Percentiles rank a stretch among this genome's conserved stretches.
These are phyloP conservation scores for Hestina assimilis DNA, from an alignment of 1,140 invertebrate genomes.

Conservation along the genomic window DNA sequence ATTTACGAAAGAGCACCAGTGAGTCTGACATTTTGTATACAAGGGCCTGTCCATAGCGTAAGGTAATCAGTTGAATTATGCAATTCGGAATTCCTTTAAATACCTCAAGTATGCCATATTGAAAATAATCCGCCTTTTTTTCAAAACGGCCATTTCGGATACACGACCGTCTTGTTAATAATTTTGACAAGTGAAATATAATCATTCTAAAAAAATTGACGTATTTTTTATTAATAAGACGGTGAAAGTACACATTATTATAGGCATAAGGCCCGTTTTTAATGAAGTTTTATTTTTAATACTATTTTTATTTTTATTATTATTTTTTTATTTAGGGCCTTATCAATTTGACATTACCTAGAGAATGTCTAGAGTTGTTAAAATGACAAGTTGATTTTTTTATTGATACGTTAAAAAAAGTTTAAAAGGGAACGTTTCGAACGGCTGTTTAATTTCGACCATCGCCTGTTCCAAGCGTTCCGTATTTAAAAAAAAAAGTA, in stretches of 20 bases:
- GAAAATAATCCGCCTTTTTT: constrained; percentile 25
- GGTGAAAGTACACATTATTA: constrained; percentile 11
- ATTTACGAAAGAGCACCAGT: too few species aligned
- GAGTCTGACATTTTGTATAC: too few species aligned
- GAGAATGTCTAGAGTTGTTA: constrained; percentile 69
- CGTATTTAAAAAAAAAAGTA: constrained; percentile 33
- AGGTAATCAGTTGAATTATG: not conserved
- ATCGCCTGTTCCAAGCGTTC: constrained; percentile 16
- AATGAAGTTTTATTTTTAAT: constrained; percentile 33
- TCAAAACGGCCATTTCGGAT: constrained; percentile 27
- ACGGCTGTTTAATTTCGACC: constrained; percentile 1
- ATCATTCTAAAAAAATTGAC: not conserved
- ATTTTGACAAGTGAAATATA: not conserved
- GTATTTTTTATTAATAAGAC: constrained; percentile 16
- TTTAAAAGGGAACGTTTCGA: constrained; percentile 11
- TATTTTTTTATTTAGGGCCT: constrained; percentile 31
- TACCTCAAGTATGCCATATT: constrained; percentile 31
- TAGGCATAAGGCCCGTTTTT: constrained; percentile 18
- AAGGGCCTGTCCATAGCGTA: too few species aligned
- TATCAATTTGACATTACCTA: constrained; percentile 76
- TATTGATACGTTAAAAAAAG: constrained; percentile 15
- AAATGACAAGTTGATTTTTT: constrained; percentile 72
- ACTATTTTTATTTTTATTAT: constrained; percentile 39
- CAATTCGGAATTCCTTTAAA: constrained; percentile 10
- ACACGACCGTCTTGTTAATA: constrained; percentile 9